Percentiles rank a stretch among this genome's conserved stretches.
Conservation (phyloP, 2,113 vertebrate genomes). For the Pachyramphus minor region DNA sequence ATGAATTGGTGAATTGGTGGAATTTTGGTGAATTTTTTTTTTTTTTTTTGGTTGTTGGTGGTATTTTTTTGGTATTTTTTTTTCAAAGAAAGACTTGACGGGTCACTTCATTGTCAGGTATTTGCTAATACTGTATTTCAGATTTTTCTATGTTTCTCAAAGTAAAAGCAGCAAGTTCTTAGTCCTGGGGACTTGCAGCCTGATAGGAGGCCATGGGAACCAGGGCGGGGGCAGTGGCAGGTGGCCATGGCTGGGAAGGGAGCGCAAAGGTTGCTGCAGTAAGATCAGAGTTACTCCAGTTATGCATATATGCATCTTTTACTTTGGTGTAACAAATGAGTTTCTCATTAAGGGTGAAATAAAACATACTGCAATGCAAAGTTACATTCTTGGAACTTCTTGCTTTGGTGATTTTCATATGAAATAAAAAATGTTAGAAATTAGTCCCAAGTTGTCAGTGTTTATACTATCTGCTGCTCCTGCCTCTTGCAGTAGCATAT, state of each 20-base stretch:
- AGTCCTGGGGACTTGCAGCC: neutral
- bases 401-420: neutral
- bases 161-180: neutral
- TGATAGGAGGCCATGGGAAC: neutral
- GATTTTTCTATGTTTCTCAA: neutral
- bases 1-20: too few species aligned
- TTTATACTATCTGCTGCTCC: neutral
- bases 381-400: neutral
- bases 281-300: neutral
- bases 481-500: neutral
- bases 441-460: neutral
- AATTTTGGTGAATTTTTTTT: neutral
- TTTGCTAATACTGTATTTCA: neutral
- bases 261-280: neutral
- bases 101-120: neutral
- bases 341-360: neutral
- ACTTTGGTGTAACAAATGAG: neutral
- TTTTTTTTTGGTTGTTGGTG: neutral
- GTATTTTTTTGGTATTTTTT: neutral
- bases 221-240: neutral
- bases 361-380: neutral
- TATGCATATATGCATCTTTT: neutral
- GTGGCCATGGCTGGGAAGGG: neutral
- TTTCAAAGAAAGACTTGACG: neutral
- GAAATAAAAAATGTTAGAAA: neutral